phyloP scores from a whole-genome alignment of 2,797 vertebrate genomes.

The Dicrostonyx torquatus region DNA sequence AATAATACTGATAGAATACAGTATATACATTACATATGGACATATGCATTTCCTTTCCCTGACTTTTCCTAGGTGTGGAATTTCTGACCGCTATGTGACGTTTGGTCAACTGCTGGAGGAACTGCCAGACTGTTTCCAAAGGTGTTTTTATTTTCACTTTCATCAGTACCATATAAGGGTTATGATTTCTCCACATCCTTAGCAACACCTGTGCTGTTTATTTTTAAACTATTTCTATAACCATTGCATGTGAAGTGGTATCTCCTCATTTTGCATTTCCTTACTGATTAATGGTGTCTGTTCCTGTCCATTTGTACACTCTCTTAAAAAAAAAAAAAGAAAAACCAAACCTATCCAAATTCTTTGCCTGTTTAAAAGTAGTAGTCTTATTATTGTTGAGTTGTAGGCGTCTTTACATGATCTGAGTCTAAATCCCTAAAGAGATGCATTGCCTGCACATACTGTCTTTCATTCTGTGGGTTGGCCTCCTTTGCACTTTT shows the following conservation, averaged over 20 bases:
- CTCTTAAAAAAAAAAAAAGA: background rate
- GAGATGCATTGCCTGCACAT: background rate
- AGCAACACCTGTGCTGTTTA: background rate
- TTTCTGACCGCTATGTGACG: background rate
- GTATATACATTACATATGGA: background rate
- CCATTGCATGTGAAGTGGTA: background rate
- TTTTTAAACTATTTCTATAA: slow-evolving; percentile 27
- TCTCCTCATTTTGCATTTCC: background rate
- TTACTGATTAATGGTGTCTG: background rate
- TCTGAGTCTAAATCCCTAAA: background rate
- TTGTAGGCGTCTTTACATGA: background rate
- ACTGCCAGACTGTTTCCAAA: slow-evolving; percentile 5
- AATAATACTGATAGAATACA: background rate
- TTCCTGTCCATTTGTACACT: background rate
- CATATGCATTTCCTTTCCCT: background rate
- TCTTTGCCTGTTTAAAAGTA: background rate
- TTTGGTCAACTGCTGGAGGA: background rate
- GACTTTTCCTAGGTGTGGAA: background rate
- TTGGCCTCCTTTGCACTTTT: slow-evolving; percentile 37
- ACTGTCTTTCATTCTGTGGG: background rate
- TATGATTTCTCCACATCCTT: background rate
- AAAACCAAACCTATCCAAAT: background rate
- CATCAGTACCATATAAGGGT: slow-evolving; percentile 8
- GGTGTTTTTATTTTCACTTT: background rate
- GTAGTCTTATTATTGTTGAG: slow-evolving; percentile 16